These are phyloP conservation scores for Limnephilus marmoratus DNA, from an alignment of 2,888 invertebrate species.

Conservation along the genomic window DNA sequence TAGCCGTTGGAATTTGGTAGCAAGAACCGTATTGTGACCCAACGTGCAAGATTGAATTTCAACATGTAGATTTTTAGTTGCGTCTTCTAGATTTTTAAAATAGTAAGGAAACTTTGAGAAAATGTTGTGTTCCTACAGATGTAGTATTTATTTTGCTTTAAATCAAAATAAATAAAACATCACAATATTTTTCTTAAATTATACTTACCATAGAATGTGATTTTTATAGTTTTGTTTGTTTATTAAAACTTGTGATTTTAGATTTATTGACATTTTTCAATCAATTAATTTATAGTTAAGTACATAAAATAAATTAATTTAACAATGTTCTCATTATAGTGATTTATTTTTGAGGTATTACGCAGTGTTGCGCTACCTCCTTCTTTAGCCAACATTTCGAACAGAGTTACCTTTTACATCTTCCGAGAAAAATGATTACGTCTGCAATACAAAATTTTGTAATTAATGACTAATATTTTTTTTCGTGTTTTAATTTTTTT, in stretches of 20 bases:
- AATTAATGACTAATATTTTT: neutral
- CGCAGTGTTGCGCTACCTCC: too few relatives aligned
- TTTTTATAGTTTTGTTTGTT: too few relatives aligned
- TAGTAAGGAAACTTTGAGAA: neutral
- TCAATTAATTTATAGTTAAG: too few relatives aligned
- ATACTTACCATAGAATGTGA: too few relatives aligned
- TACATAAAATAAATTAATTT: too few relatives aligned
- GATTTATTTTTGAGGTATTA: too few relatives aligned
- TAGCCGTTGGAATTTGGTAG: neutral
- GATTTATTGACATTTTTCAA: too few relatives aligned
- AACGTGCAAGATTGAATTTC: neutral
- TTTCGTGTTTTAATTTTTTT: neutral
- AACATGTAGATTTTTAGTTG: neutral
- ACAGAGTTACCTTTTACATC: too few relatives aligned
- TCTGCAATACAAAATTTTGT: neutral
- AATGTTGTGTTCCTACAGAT: neutral
- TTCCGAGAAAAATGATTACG: neutral
- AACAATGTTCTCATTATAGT: neutral
- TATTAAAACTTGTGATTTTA: too few relatives aligned
- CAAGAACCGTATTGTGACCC: neutral
- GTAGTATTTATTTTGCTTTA: neutral
- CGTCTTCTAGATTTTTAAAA: neutral
- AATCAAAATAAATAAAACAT: too few relatives aligned
- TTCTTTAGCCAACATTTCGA: too few relatives aligned
- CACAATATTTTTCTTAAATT: too few relatives aligned